Evolutionary conservation across 2,888 invertebrate species (phyloP), one percentile per base, ranked within the genome.

Genomic region (Apomyelois bistriatella): DNA sequence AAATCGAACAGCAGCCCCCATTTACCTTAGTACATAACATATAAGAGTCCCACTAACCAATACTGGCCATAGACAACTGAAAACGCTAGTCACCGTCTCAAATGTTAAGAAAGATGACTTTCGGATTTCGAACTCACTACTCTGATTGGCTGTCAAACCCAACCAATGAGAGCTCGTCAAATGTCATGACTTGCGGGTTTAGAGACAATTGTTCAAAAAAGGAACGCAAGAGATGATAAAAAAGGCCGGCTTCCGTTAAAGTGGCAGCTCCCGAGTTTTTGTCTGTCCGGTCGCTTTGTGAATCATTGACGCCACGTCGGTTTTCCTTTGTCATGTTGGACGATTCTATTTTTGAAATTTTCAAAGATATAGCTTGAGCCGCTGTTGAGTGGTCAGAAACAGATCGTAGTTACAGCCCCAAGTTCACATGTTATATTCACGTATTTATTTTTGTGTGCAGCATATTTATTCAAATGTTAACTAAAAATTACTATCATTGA

Each of bases 91-190:
- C 87, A 87, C 80, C 74, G 70, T 79, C 72, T 79, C 81, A 76
- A 82, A 86, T 77, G 85, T 85, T 86, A 87, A 82, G 74, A 80
- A 83, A 72, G 79, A 82, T 90, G 89, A 90, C 89, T 88, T 84
- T 87, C 83, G 68, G 75, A 85, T 79, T 83, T 85, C 68, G 68
- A 79, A 82, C 74, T 73, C 77, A 72, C 72, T 69, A 66, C 78
- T 68, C 78, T 76, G 83, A 90, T 90, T 90, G 89, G 89, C 88
- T 84, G 89, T 90, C 89, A 88, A 84, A 85, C 79, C 71, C 70
- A 62, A 82, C 89, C 89, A 90, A 89, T 90, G 74, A 81, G 66
- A 61, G 85, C 83, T 88, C 87, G 87, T 90, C 89, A 89, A 84
- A 81, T 77, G 74, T 79, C 79, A 82, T 90, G 89, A 90, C 87